phyloP scores from a whole-genome alignment of 1,140 invertebrate species.

The Chlorops oryzae region DNA sequence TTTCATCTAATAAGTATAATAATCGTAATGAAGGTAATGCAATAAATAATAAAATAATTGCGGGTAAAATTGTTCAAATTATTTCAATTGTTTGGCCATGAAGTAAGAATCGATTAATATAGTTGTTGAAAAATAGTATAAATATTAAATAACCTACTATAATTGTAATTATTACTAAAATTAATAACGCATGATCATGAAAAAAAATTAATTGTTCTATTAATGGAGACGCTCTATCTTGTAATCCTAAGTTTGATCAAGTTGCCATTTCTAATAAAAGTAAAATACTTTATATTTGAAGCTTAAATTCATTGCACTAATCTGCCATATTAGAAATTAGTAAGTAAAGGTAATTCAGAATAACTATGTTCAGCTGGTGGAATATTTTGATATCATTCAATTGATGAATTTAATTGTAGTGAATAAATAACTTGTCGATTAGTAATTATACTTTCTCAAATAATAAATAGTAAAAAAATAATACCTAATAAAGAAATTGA shows the following conservation, averaged over 20 bases:
- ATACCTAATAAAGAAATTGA: no score
- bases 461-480: no score
- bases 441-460: no score
- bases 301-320: conserved; percentile 52
- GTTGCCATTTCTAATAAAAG: conserved; percentile 49
- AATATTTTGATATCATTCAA: conserved; percentile 54
- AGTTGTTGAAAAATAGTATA: conserved; percentile 50
- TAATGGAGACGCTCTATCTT: conserved; percentile 53
- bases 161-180: conserved; percentile 55
- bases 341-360: conserved; percentile 51
- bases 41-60: conserved; percentile 59
- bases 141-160: conserved; percentile 56
- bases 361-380: conserved; percentile 53
- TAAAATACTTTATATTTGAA: conserved; percentile 52
- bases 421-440: no score
- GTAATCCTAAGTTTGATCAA: conserved; percentile 52
- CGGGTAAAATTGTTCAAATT: conserved; percentile 58
- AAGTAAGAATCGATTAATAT: conserved; percentile 50
- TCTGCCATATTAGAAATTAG: conserved; percentile 51
- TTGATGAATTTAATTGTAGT: conserved; percentile 48
- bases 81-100: conserved; percentile 56
- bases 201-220: conserved; percentile 59
- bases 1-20: conserved; percentile 59
- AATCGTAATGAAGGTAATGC: conserved; percentile 55
- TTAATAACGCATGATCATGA: conserved; percentile 54